Base-by-base conservation (phyloP, 2,888 invertebrate genomes). In the Synanthedon andrenaeformis region DNA sequence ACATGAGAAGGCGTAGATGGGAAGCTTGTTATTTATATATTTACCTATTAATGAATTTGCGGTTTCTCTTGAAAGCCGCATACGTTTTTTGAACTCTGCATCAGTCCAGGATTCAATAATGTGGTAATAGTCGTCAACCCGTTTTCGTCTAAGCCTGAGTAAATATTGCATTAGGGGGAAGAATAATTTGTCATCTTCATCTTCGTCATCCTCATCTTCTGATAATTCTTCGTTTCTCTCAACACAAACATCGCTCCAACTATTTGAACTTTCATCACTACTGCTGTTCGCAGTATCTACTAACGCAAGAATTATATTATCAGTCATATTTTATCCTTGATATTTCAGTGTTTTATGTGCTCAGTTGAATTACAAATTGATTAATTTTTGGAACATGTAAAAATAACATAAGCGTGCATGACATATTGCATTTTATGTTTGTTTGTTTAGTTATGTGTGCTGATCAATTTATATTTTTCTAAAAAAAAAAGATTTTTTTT, bases 41-140 rank as follows among this genome's bases (percentile, higher is more conserved):
- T 56, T 71, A 79, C 80, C 74, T 57, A 79, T 79, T 42, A 80
- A 68, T 35, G 56, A 59, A 53, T 63, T 58, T 0, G 79, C 72
- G 5, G 78, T 77, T 60, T 70, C 70, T 55, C 74, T 69, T 13
- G 78, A 76, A 54, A 80, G 52, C 54, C 79, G 61, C 58, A 80
- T 63, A 10, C 74, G 69, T 58, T 69, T 77, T 67, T 76, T 77
- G 56, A 80, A 80, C 60, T 79, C 77, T 3, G 63, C 54, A 57
- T 78, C 77, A 4, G 70, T 71, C 79, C 79, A 80, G 13, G 79
- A 78, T 51, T 79, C 79, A 13, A 80, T 69, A 42, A 76, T 76
- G 51, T 78, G 74, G 51, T 78, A 67, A 58, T 78, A 80, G 57
- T 80, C 79, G 57, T 80, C 77, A 6, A 77, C 71, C 54, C 79